Evolutionary conservation across 2,113 vertebrate genomes (phyloP), one percentile per base, ranked within the genome.

Genomic region (Plotosus lineatus): DNA sequence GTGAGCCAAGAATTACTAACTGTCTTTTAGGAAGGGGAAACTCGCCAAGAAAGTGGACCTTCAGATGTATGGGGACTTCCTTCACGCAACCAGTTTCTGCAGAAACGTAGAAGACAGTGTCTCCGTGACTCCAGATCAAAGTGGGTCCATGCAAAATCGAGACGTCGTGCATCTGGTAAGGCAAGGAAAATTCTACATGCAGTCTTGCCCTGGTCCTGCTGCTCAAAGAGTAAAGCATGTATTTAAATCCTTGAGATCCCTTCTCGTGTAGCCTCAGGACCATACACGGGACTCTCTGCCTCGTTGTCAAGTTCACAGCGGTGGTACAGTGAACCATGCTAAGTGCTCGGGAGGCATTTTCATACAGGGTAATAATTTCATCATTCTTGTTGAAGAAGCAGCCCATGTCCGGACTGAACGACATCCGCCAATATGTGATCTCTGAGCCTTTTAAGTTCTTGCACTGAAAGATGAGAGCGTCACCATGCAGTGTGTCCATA

Each of bases 71-170:
- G 48, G 95, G 92, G 12, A 94, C 81, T 83, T 90, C 92, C 53
- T 84, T 86, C 72, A 98, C 87, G 0, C 84, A 86, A 4, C 84
- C 50, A 26, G 87, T 86, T 72, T 87, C 65, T 1, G 89, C 74
- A 48, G 95, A 96, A 21, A 92, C 83, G 82, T 89, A 94, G 85
- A 91, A 95, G 40, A 96, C 86, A 10, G 85, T 83, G 51, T 87
- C 85, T 0, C 80, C 74, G 23, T 94, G 89, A 14, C 84, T 93
- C 97, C 97, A 98, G 56, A 97, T 33, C 82, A 97, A 72, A 0
- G 94, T 93, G 38, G 97, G 97, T 7, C 98, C 97, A 75, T 86
- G 66, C 61, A 95, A 87, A 85, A 99, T 85, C 11, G 72, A 88
- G 80, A 96, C 40, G 2, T 78, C 77, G n/a, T 86, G 85, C 58